phyloP scores from a whole-genome alignment of 37 sponge, comb jelly and placozoan genomes.

The Petrosia ficiformis region DNA sequence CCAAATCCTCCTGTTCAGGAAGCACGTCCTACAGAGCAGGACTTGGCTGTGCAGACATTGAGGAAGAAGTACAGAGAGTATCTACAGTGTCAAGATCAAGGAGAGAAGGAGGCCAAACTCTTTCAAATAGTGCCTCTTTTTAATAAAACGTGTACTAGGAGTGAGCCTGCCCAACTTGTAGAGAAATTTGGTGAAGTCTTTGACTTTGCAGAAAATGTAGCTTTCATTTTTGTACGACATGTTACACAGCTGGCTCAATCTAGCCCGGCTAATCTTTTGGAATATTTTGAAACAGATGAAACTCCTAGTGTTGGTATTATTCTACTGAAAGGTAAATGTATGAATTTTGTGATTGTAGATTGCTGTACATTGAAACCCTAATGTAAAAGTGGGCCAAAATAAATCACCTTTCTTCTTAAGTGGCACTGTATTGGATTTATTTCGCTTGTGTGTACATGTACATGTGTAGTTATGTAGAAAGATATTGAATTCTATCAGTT shows the following conservation, averaged over 20 bases:
- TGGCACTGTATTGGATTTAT: too few species aligned
- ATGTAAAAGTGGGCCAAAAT: too few species aligned
- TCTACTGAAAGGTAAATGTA: not conserved
- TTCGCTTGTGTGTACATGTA: too few species aligned
- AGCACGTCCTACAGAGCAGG: slow-evolving; percentile 23
- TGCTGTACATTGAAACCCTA: not conserved
- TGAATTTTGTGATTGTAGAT: not conserved
- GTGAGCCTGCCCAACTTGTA: slow-evolving; percentile 19
- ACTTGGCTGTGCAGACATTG: slow-evolving; percentile 49
- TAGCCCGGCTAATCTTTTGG: slow-evolving; percentile 13
- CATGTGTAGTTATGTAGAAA: too few species aligned
- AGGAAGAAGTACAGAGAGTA: not conserved
- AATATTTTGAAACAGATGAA: slow-evolving; percentile 34
- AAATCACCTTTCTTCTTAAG: too few species aligned
- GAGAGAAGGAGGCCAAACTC: slow-evolving; percentile 51
- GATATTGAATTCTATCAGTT: too few species aligned
- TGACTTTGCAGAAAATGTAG: slow-evolving; percentile 66
- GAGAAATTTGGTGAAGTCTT: slow-evolving; percentile 56
- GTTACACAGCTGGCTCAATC: slow-evolving; percentile 54
- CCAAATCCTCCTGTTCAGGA: not conserved
- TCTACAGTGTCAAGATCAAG: not conserved
- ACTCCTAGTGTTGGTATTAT: not conserved
- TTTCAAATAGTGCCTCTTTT: slow-evolving; percentile 79
- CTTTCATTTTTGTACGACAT: slow-evolving; percentile 35
- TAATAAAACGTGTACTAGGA: slow-evolving; percentile 48